Evolutionary conservation across 2,797 vertebrate species (phyloP), one percentile per base, ranked within the genome.

Genomic region (Thunnus albacares): DNA sequence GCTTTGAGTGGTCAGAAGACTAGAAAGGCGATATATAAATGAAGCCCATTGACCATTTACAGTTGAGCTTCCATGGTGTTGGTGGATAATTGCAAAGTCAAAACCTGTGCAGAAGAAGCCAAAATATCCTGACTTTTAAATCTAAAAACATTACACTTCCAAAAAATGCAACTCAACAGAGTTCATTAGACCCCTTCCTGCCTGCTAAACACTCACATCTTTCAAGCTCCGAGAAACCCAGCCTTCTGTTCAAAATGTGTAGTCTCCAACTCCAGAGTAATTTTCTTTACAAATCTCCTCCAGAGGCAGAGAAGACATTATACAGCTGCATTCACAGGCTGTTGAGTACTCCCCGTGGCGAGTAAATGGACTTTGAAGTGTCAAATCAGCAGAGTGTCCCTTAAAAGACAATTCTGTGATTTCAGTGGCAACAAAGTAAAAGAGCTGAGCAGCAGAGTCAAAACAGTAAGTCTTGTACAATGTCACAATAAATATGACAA

Each of bases 251-350:
- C 2, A 13, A 41, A 52, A 18, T 18, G 45, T 47, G 45, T 49
- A 17, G 1, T n/a, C 24, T 53, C 22, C 49, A 67, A 30, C 5
- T 30, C 28, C 41, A 51, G 33, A 41, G 28, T 30, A 3, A 30
- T 30, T 30, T 30, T 30, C 57, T 62, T 71, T 20, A 45, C 9
- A 22, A 74, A 45, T 18, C 17, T 56, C 17, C 17, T 10, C 35
- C 2, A 35, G 20, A 41, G 38, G 47, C 57, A 18, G 26, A 72
- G 26, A 6, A 41, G 52, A 77, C 64, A 47, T 79, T 73, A 65
- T 70, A 47, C 59, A 52, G 41, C 75, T 63, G 59, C 6, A 41
- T 60, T 24, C 71, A 68, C 52, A 59, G 49, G 13, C 35, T 53
- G 35, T 57, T 9, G n/a, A 33, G 9, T 8, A 15, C 9, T 24